Base-by-base conservation (phyloP, 2,888 invertebrate genomes). In the Metopia argyrocephala region DNA sequence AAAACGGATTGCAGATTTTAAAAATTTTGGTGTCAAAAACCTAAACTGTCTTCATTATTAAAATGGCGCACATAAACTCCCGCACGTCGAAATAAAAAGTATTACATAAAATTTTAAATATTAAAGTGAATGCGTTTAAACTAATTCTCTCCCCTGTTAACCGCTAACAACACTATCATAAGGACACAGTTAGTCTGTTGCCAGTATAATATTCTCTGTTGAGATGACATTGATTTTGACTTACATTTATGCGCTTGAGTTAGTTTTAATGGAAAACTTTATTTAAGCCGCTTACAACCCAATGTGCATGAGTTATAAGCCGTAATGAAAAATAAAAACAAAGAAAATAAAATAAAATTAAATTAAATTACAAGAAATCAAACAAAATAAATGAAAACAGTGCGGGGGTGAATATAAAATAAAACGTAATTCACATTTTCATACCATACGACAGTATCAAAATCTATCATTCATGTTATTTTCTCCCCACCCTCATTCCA, bases 221-320 rank as follows among this genome's bases (percentile, higher is more conserved):
- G n/a, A n/a, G n/a, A 78, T 73, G 65, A 76, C 82, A 84, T 83
- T 81, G 84, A 83, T 83, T 84, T 84, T 80, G 78, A 84, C 85
- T 85, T 82, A 74, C 78, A 76, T 82, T 85, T 83, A 79, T 85
- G 83, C 83, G 83, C 76, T 84, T 82, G 82, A 76, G 73, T 82
- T 65, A 78, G 76, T 83, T 83, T 84, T 83, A 84, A 84, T 84
- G 83, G 83, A 84, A 80, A 83, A 80, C 76, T 83, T 80, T 66
- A 71, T 78, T 83, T 84, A 85, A 85, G 84, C 85, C 81, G 84
- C 75, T 85, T 85, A 84, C 57, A 27, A 6, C 5, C 31, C 50
- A 76, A 71, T 75, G 68, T 66, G 76, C 66, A 71, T 76, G 48
- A 75, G 56, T 74, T 68, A 68, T 69, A 74, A 74, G 50, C 56